A percentile compares a stretch with the other conserved stretches of the same genome.
Conservation (phyloP, 2,888 invertebrate species). For the Ceramica pisi region DNA sequence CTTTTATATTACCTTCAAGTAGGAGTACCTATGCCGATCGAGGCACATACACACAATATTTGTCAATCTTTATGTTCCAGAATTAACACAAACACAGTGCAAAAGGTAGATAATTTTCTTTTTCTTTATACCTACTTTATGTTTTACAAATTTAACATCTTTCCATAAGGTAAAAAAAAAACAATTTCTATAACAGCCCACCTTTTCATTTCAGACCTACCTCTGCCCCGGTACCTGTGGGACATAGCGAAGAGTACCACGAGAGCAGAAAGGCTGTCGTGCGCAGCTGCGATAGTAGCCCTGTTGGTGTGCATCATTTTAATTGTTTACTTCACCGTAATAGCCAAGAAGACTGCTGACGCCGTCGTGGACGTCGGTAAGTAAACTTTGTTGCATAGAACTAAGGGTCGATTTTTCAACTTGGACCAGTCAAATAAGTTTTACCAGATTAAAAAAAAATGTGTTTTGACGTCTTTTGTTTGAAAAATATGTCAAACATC, state of each 20-base stretch:
- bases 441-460: not conserved
- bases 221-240: constrained; percentile 79
- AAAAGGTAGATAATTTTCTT: constrained; percentile 10
- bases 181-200: not conserved
- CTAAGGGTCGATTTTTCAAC: too few species aligned
- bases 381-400: constrained; percentile 12
- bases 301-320: constrained; percentile 76
- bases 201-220: constrained; percentile 76
- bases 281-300: constrained; percentile 72
- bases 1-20: not conserved
- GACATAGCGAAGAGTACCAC: constrained; percentile 79
- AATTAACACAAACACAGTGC: not conserved
- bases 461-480: too few species aligned
- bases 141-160: not conserved
- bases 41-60: not conserved
- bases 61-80: not conserved
- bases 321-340: constrained; percentile 66
- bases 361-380: constrained; percentile 66
- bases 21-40: not conserved
- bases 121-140: too few species aligned
- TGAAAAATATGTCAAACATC: too few species aligned
- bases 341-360: constrained; percentile 50
- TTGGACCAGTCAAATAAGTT: not conserved
- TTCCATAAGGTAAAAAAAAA: not conserved
- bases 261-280: constrained; percentile 79